Evolutionary conservation across 2,888 invertebrate species (phyloP).

Genomic region (Sinodicranocentrus sp.): DNA sequence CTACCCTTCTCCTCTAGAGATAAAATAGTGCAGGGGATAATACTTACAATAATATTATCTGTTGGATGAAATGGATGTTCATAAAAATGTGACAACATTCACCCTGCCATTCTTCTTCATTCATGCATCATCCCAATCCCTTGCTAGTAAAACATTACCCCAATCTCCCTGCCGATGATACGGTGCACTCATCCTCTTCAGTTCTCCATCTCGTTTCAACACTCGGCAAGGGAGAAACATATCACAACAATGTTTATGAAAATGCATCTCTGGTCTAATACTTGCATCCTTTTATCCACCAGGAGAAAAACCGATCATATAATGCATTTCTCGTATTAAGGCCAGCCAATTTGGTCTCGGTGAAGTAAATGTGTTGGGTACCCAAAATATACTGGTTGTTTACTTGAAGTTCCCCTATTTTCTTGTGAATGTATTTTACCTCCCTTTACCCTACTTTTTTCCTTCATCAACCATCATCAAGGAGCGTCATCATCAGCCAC

Average conservation of each 20-base stretch:
- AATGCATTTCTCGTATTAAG: conserved; percentile 55
- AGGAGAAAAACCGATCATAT: conserved; percentile 48
- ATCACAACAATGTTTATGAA: conserved; percentile 41
- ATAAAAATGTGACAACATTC: conserved; percentile 65
- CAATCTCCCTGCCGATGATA: conserved; percentile 25
- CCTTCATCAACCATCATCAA: conserved; percentile 49
- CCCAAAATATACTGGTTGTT: conserved; percentile 34
- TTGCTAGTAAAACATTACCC: conserved; percentile 13
- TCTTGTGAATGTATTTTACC: not conserved
- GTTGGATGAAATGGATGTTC: conserved; percentile 60
- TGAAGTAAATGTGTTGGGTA: conserved; percentile 10
- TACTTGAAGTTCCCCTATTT: not conserved
- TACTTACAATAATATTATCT: conserved; percentile 57
- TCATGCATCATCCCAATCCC: conserved; percentile 41
- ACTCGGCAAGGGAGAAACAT: not conserved
- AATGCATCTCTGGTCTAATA: not conserved
- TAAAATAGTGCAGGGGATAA: conserved; percentile 26
- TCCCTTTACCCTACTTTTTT: conserved; percentile 55
- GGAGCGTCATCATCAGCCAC: conserved; percentile 20
- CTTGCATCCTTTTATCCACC: conserved; percentile 27
- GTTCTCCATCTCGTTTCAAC: not conserved
- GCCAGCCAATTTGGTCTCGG: conserved; percentile 45
- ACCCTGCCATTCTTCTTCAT: conserved; percentile 52
- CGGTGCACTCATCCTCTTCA: conserved; percentile 8
- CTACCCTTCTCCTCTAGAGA: conserved; percentile 31